Evolutionary conservation across 2,797 vertebrate species (phyloP).

Genomic region (Chrysocyon brachyurus): DNA sequence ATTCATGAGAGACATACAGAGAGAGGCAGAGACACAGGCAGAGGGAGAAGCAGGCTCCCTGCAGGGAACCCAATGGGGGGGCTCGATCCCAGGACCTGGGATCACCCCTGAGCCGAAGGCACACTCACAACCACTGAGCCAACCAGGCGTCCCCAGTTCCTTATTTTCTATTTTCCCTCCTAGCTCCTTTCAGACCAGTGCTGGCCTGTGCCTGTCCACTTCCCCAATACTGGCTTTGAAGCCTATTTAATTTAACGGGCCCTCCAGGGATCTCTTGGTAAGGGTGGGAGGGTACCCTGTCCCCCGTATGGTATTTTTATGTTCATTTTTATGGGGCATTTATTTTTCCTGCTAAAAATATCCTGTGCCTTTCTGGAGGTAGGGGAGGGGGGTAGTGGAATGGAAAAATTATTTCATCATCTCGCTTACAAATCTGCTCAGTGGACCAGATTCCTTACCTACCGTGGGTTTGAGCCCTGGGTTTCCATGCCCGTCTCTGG

Average conservation of each 20-base stretch:
- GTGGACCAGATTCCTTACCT: conserved; percentile 3
- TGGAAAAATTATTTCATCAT: conserved; percentile 71
- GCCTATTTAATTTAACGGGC: conserved; percentile 43
- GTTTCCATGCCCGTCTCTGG: conserved; percentile 67
- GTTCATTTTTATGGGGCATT: conserved; percentile 64
- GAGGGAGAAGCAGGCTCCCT: too few relatives aligned
- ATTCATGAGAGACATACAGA: too few relatives aligned
- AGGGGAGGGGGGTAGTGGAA: not conserved
- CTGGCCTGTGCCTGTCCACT: not conserved
- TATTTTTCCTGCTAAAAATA: conserved; percentile 77
- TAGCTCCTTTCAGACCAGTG: not conserved
- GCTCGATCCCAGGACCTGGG: too few relatives aligned
- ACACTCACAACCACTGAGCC: too few relatives aligned
- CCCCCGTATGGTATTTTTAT: conserved; percentile 66
- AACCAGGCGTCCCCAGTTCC: too few relatives aligned
- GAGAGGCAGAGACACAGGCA: too few relatives aligned
- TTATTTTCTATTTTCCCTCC: not conserved
- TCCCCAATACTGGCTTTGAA: conserved; percentile 60
- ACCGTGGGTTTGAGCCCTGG: conserved; percentile 14
- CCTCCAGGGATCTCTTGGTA: conserved; percentile 73
- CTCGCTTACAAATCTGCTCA: conserved; percentile 60
- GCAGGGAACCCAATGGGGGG: too few relatives aligned
- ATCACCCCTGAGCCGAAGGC: too few relatives aligned
- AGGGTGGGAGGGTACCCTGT: conserved; percentile 45
- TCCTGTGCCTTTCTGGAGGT: conserved; percentile 55